Percentiles rank a stretch among this genome's conserved stretches.
These are phyloP conservation scores for Zaprionus gabonicus DNA, from an alignment of 1,140 invertebrate species.

Conservation along the genomic window DNA sequence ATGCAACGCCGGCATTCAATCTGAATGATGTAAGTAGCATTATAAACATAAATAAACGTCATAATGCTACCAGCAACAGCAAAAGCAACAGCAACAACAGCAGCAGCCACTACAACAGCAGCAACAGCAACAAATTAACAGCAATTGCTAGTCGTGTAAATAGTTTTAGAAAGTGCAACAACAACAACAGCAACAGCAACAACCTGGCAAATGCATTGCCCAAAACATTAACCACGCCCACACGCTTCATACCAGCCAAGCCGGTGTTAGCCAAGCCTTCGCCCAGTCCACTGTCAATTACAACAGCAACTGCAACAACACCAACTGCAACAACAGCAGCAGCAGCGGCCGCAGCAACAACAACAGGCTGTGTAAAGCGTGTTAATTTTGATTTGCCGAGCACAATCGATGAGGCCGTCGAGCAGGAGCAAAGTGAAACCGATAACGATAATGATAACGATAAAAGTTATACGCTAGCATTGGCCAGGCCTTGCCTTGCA, in stretches of 20 bases:
- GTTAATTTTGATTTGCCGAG: constrained; percentile 75
- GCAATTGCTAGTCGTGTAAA: constrained; percentile 40
- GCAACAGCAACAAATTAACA: constrained; percentile 31
- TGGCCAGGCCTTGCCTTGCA: constrained; percentile 19
- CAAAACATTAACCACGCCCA: constrained; percentile 73
- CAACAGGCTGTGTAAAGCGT: constrained; percentile 60
- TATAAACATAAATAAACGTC: constrained; percentile 70
- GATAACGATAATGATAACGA: constrained; percentile 25
- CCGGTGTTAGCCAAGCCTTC: constrained; percentile 53
- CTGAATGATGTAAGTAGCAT: constrained; percentile 80
- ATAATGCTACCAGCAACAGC: constrained; percentile 64
- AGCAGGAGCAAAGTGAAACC: constrained; percentile 58
- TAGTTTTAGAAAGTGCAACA: constrained; percentile 50
- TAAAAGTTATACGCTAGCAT: constrained; percentile 32
- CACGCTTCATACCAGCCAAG: constrained; percentile 70
- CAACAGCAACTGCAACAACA: constrained; percentile 18
- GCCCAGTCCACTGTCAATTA: constrained; percentile 18
- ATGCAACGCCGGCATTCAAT: constrained; percentile 67
- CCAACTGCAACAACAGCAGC: constrained; percentile 5
- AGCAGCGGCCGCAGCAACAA: constrained; percentile 1
- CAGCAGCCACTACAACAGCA: constrained; percentile 22
- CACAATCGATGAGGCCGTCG: constrained; percentile 60
- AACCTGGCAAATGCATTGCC: constrained; percentile 51
- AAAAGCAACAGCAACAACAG: constrained; percentile 29
- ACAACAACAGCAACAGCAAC: constrained; percentile 44